Base-by-base conservation (phyloP, 1,140 invertebrate genomes). In the Macrocentrus cingulum region DNA sequence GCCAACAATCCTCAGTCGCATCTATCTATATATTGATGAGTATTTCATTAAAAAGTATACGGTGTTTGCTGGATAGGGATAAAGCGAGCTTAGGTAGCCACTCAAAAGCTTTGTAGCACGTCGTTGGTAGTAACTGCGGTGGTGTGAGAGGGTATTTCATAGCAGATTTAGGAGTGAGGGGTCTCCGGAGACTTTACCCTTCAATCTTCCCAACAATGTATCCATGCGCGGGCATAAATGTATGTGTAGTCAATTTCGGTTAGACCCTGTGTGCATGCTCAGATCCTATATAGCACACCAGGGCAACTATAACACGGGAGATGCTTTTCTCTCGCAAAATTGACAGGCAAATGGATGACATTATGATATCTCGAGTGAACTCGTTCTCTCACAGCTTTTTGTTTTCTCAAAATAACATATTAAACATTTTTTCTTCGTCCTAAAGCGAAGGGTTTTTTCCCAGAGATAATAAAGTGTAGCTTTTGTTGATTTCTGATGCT, bases 261-360 rank as follows among this genome's bases (percentile, higher is more conserved):
- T 55, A 54, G 23, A 29, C n/a, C n/a, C n/a, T n/a, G n/a, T n/a
- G n/a, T n/a, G n/a, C n/a, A n/a, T n/a, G n/a, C n/a, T n/a, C 9
- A 32, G 41, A 41, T 15, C 18, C 16, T 20, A 44, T 45, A 19
- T 3, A 6, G 20, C 36, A 25, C 23, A 34, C 32, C 8, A 29
- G 29, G 13, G 18, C 11, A 29, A 36, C 11, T 22, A 7, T 22
- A 11, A 19, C 18, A 20, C 23, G 8, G 20, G n/a, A 44, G 25
- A 36, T 16, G 49, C 46, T 62, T 57, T 59, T 56, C 49, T 59
- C 60, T 41, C 29, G 23, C 56, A 34, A 62, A 62, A 62, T 62
- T 59, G 61, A 62, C 56, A 62, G 52, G 53, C 41, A 59, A 59
- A 55, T 56, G 39, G 56, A 53, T 56, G 7, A 53, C 53, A 62